Conservation (phyloP, 2,113 vertebrate species). For the Fregetta grallaria region DNA sequence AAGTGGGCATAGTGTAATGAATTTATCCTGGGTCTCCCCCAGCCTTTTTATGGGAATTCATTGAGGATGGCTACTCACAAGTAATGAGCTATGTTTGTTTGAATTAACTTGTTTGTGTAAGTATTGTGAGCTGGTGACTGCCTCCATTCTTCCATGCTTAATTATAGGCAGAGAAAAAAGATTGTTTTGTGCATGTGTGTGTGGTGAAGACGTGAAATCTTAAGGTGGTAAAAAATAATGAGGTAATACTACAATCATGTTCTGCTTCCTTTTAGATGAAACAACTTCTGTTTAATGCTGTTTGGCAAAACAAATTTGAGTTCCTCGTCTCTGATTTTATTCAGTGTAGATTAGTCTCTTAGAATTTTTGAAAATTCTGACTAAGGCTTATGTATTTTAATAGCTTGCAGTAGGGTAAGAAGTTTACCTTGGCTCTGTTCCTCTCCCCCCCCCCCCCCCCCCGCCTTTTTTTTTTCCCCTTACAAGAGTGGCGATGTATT, state of each 20-base stretch:
- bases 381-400: not conserved
- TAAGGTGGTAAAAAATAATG: not conserved
- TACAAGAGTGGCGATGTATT: not conserved
- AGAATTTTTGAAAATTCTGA: not conserved
- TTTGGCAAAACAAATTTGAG: not conserved
- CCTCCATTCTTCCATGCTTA: not conserved
- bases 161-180: not conserved
- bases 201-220: not conserved
- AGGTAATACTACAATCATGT: not conserved
- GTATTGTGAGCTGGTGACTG: not conserved
- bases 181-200: not conserved
- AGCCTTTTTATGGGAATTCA: rapidly evolving
- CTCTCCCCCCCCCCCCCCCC: rapidly evolving
- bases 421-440: not conserved
- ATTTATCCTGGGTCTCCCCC: not conserved
- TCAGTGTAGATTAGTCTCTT: not conserved
- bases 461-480: too few species aligned
- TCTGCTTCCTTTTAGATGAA: not conserved
- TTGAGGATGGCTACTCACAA: not conserved
- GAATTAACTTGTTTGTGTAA: not conserved
- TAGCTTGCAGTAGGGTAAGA: not conserved
- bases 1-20: not conserved
- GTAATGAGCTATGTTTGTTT: not conserved
- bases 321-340: not conserved
- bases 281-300: not conserved